A percentile compares a stretch with the other conserved stretches of the same genome.
Evolutionary conservation across 2,888 invertebrate genomes (phyloP).

Genomic region (Hofmannophila pseudospretella): DNA sequence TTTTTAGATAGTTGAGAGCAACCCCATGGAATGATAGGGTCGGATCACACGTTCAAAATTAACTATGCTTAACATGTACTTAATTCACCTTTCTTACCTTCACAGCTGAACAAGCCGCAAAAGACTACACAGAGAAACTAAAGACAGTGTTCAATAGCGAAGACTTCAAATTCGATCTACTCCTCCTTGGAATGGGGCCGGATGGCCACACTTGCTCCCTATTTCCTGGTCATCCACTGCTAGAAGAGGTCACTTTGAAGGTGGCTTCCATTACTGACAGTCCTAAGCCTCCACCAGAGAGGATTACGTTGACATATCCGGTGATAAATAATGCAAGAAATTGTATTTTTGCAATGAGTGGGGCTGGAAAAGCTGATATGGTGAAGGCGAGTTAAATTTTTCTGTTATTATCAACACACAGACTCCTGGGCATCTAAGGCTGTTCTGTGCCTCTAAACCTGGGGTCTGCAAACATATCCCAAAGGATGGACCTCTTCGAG

Average conservation of each 20-base stretch:
- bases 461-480: too few species aligned
- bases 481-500: too few species aligned
- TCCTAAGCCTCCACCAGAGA: constrained; percentile 95
- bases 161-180: constrained; percentile 85
- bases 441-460: too few species aligned
- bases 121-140: constrained; percentile 84
- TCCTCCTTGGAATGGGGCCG: constrained; percentile 97
- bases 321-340: constrained; percentile 91
- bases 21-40: too few species aligned
- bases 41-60: too few species aligned
- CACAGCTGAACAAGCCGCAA: constrained; percentile 86
- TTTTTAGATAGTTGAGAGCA: too few species aligned
- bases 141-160: constrained; percentile 76
- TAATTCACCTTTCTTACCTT: too few species aligned
- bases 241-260: constrained; percentile 80
- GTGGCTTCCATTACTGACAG: constrained; percentile 90
- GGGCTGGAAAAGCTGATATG: constrained; percentile 92
- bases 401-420: too few species aligned
- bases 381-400: constrained; percentile 82
- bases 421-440: too few species aligned
- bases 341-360: constrained; percentile 91
- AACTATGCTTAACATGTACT: too few species aligned
- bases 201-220: constrained; percentile 99
- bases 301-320: constrained; percentile 95
- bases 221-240: constrained; percentile 88